Evolutionary conservation across 2,797 vertebrate species (phyloP), one percentile per base, ranked within the genome.

Genomic region (Rachycentron canadum): DNA sequence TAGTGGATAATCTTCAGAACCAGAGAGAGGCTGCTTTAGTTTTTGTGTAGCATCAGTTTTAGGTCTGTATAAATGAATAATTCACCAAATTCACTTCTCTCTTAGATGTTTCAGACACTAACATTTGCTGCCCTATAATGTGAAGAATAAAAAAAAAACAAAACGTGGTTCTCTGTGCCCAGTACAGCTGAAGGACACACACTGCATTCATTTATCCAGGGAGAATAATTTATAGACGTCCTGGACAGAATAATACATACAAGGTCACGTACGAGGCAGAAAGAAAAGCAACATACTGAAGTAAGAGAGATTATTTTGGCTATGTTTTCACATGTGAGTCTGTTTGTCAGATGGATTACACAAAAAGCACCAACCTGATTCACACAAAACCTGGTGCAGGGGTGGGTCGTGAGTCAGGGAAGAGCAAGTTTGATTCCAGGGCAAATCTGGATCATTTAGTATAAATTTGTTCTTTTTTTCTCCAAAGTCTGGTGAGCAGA

Each of bases 1-100:
- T 26, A 25, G 40, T 21, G 58, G 63, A 5, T 28, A 1, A 38
- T 70, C 66, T 25, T 83, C 58, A 78, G 64, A 69, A 36, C 43
- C 68, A 65, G 45, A 45, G 7, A 61, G 58, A 38, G 26, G 21
- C 23, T 45, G 11, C 28, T 34, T 64, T 45, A 5, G 1, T 36
- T 71, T 76, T 71, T 61, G 40, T 19, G 11, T 26, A 68, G 45
- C 52, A 34, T 60, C 1, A 73, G 40, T 45, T 56, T 34, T 50
- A 0, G 17, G n/a, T 9, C 1, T 25, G n/a, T 3, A n/a, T 2
- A 23, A 16, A 10, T 49, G 3, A 23, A 49, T 55, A 17, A 12
- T 11, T 32, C 61, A 32, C 28, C 30, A 16, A 47, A n/a, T 8
- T n/a, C 23, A 43, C 45, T n/a, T 49, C 21, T 49, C 45, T 49